Base-by-base conservation (phyloP, 1,140 invertebrate species). In the Cataglyphis hispanica region DNA sequence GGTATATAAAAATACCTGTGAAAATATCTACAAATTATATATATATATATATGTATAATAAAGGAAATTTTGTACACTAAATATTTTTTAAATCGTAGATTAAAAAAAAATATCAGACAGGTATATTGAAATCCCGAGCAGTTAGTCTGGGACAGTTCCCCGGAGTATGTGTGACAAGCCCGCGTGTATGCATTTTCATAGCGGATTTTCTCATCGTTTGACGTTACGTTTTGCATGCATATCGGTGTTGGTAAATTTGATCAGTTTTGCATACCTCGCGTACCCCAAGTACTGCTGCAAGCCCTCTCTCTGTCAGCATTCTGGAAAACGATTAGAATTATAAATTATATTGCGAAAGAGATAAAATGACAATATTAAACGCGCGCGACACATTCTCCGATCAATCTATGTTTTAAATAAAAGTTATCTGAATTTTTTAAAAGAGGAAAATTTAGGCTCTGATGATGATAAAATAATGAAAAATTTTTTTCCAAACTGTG, bases 161-260 rank as follows among this genome's bases (percentile, higher is more conserved):
- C 37, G 13, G 60, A 61, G 58, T 61, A 40, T 40, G 58, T 61
- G 27, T 40, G 34, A 22, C 37, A 27, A 64, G 19, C 19, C 25
- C 37, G 60, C 7, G 25, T 25, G 43, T 63, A 76, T 77, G 40
- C 75, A 77, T 77, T 77, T 77, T 77, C 58, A 77, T 77, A 64
- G 37, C 58, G 75, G 37, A 77, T 77, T 64, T 77, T 64, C 72
- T 75, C 58, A 4, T 64, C 37, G 75, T 77, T 77, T 63, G 37
- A 76, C 25, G 37, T 40, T 64, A 37, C 37, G 16, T 77, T 64
- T n/a, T 27, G 37, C n/a, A 19, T 61, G 37, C 56, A n/a, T 25
- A 27, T 19, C 37, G 60, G 63, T 77, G 37, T 76, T 43, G 34
- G 16, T 60, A 46, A 77, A 77, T 64, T 64, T 19, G 19, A 64